Evolutionary conservation across 2,113 vertebrate genomes (phyloP).

Genomic region (Sturnira hondurensis): DNA sequence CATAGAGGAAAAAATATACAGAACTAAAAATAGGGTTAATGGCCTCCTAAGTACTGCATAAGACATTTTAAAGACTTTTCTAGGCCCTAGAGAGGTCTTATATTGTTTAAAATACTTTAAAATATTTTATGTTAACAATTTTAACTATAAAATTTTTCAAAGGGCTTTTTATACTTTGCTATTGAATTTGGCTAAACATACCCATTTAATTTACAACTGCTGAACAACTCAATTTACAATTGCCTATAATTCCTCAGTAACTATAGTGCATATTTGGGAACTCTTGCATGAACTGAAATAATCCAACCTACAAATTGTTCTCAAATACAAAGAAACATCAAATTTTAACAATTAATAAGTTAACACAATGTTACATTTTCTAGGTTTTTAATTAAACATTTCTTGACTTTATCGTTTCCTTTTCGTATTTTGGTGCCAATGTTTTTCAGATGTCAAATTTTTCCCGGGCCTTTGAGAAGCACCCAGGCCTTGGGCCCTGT

Average conservation of each 20-base stretch:
- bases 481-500: background rate
- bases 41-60: background rate
- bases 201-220: slow-evolving; percentile 47
- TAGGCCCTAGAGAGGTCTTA: background rate
- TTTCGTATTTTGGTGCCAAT: background rate
- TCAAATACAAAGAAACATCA: slow-evolving; percentile 46
- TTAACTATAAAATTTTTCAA: slow-evolving; percentile 41
- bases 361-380: background rate
- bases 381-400: background rate
- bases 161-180: slow-evolving; percentile 45
- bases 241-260: slow-evolving; percentile 40
- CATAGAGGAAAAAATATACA: no score
- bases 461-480: background rate
- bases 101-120: slow-evolving; percentile 20
- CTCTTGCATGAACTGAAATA: slow-evolving; percentile 15
- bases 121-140: slow-evolving; percentile 48
- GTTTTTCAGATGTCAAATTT: background rate
- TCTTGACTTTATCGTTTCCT: slow-evolving; percentile 16
- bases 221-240: slow-evolving; percentile 56
- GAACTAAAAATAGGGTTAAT: background rate
- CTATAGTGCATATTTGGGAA: background rate
- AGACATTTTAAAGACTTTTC: slow-evolving; percentile 17
- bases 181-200: slow-evolving; percentile 43
- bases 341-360: slow-evolving; percentile 8
- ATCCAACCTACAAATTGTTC: slow-evolving; percentile 25